Evolutionary conservation across 1,140 invertebrate genomes (phyloP).

Genomic region (Zaprionus nigranus): DNA sequence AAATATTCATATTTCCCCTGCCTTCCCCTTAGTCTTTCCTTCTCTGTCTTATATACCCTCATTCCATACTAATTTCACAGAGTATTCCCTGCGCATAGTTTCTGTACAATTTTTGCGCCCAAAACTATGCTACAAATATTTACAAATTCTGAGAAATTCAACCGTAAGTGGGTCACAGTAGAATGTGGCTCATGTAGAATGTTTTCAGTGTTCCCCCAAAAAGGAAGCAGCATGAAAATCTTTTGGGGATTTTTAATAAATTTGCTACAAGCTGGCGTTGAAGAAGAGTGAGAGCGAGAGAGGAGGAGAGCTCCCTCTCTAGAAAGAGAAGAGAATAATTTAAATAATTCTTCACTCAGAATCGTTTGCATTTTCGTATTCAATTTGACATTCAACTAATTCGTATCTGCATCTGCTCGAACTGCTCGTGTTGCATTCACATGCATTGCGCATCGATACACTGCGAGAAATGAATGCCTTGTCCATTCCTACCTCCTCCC

Average conservation of each 20-base stretch:
- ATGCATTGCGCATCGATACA: conserved; percentile 3
- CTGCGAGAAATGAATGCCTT: neutral
- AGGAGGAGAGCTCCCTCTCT: no score
- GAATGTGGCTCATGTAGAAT: no score
- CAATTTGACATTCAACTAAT: neutral
- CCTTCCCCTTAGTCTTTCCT: neutral
- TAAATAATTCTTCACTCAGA: neutral
- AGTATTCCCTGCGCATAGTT: neutral
- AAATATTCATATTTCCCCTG: no score
- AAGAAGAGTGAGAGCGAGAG: neutral
- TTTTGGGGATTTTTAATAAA: conserved; percentile 3
- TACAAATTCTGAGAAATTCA: neutral
- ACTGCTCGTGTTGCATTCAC: neutral
- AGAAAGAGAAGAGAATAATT: neutral
- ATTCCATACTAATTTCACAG: neutral
- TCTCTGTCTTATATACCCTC: neutral
- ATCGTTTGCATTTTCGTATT: neutral
- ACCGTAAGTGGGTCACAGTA: neutral
- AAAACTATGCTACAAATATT: conserved; percentile 5
- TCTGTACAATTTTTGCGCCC: neutral
- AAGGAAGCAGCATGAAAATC: neutral
- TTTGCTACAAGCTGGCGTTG: neutral
- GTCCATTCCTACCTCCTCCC: neutral
- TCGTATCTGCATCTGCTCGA: neutral
- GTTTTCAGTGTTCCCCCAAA: neutral